Base-by-base conservation (phyloP, 1,140 invertebrate genomes). In the Diprion similis region DNA sequence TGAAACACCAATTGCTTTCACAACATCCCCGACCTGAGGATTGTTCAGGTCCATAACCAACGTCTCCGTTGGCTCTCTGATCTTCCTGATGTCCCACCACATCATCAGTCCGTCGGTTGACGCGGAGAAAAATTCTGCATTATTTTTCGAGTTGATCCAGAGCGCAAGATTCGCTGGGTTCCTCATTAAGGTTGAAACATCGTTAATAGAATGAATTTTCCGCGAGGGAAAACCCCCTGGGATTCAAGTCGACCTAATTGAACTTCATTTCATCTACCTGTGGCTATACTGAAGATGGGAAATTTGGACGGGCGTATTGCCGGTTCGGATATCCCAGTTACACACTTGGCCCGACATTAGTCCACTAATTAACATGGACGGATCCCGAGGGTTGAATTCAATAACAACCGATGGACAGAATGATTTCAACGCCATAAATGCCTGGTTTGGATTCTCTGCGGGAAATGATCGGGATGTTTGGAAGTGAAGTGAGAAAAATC, bases 341-440 rank as follows among this genome's bases (percentile, higher is more conserved):
- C 92, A 94, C 46, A 96, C 93, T 88, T 96, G 95, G 46, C 97
- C 97, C 86, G 95, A 95, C 78, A 93, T 92, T 84, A 96, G 92
- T 45, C 96, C 97, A 78, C 96, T 96, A n/a, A 96, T 92, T 66
- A 98, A 86, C 73, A 93, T 91, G 78, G 96, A 93, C 0, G 92
- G 91, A 88, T 98, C 96, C 81, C 96, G 95, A 18, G 95, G 94
- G 89, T 98, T 97, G 85, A 96, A 99, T 85, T 97, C 95, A 11
- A 98, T 86, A 77, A 95, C 95, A 15, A 95, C 91, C 64, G 96
- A 89, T 0, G 94, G 92, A 37, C 92, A 91, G 66, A 90, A 89
- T 4, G 94, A 92, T 79, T 93, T 93, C 71, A 98, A 87, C 13
- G 91, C 90, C 51, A 94, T 86, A 73, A 95, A 92, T 13, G 96